Conservation (phyloP, 2,888 invertebrate species). For the Cyrtodaria siliqua region DNA sequence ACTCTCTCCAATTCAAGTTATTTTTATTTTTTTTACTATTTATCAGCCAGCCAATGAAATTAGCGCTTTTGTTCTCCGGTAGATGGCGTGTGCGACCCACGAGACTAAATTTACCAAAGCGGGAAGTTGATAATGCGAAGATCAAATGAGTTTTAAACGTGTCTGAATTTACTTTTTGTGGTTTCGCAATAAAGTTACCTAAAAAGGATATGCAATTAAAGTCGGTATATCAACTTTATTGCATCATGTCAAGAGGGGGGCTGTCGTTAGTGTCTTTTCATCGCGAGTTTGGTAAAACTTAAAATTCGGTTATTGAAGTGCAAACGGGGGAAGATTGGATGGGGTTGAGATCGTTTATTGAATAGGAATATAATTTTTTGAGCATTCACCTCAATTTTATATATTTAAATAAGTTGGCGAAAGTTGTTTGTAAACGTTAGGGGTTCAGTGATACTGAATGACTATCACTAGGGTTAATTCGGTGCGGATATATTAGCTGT, state of each 20-base stretch:
- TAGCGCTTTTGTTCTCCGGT: slow-evolving; percentile 33
- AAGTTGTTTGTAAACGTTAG: slow-evolving; percentile 25
- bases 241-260: slow-evolving; percentile 6
- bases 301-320: slow-evolving; percentile 11
- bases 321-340: background rate
- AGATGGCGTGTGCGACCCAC: slow-evolving; percentile 43
- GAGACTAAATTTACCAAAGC: background rate
- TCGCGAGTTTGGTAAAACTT: slow-evolving; percentile 7
- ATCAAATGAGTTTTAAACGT: slow-evolving; percentile 20
- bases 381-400: slow-evolving; percentile 19
- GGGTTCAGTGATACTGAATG: slow-evolving; percentile 32
- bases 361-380: slow-evolving; percentile 22
- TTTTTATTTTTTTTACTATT: slow-evolving; percentile 13
- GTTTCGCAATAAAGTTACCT: slow-evolving; percentile 22
- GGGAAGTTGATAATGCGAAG: slow-evolving; percentile 27
- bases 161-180: slow-evolving; percentile 5
- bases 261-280: too few species aligned
- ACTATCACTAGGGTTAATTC: slow-evolving; percentile 15
- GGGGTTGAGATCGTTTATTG: slow-evolving; percentile 13
- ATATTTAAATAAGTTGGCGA: slow-evolving; percentile 13
- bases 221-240: slow-evolving; percentile 26
- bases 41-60: slow-evolving; percentile 34
- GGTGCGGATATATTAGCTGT: slow-evolving; percentile 20
- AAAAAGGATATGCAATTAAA: slow-evolving; percentile 33
- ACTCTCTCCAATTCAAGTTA: slow-evolving; percentile 8